Evolutionary conservation across 1,140 invertebrate genomes (phyloP), one percentile per base, ranked within the genome.

Genomic region (Lordiphosa clarofinis): DNA sequence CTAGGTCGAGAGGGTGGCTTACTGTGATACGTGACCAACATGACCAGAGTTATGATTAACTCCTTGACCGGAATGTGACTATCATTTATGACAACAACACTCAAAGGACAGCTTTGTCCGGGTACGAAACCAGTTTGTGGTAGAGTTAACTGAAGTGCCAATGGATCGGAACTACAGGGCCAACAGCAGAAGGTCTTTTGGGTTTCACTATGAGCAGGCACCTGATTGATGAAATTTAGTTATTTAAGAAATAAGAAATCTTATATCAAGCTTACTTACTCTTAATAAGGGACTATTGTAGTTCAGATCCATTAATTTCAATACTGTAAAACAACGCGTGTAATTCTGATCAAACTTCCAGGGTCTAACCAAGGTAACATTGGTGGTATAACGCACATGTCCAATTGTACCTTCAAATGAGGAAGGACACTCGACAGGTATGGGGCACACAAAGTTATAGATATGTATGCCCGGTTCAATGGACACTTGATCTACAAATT

Each of bases 281-380:
- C 67, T 61, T 6, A 87, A 11, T 4, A 76, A n/a, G 0, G 81
- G 72, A 52, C 61, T 70, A n/a, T 84, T 65, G 12, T 90, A 89
- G 89, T 95, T 95, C 9, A 95, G 91, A 88, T 95, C 93, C 59
- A 94, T 91, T 3, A 93, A 90, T 61, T 92, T 92, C 2, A 94
- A 90, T 4, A 95, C 92, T 8, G 93, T 94, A 72, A 95, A 94
- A 10, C 92, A 92, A 55, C 90, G 91, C 87, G 94, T 94, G 38
- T 91, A 91, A 65, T 92, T 93, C 62, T 94, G 91, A 89, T 95
- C 94, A 67, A 94, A 93, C 46, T 93, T 93, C 94, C 94, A 95
- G 24, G 94, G 94, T 38, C 94, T 91, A 73, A 94, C 93, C 65
- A 95, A 79, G 1, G 63, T 58, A n/a, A 88, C 94, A 87, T 93